Conservation (phyloP, 2,113 vertebrate genomes). For the Charina bottae region DNA sequence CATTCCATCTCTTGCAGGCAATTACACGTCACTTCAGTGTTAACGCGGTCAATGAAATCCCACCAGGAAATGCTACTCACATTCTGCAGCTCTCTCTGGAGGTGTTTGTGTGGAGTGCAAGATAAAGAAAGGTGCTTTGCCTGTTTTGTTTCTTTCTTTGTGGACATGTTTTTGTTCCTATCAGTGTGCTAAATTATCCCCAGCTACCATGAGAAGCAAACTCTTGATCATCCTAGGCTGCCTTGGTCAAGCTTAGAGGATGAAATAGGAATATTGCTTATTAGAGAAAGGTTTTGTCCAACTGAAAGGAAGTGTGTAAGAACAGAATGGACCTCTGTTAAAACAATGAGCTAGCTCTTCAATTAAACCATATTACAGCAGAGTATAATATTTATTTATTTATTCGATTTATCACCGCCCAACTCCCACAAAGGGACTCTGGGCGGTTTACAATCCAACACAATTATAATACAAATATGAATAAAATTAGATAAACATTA, state of each 20-base stretch:
- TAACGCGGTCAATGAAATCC: constrained; percentile 45
- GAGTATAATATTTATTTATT: constrained; percentile 35
- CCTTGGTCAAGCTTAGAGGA: constrained; percentile 6
- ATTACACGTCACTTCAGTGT: constrained; percentile 43
- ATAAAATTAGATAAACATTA: too few relatives aligned
- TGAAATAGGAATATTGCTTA: constrained; percentile 19
- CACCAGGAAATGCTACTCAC: constrained; percentile 13
- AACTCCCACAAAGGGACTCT: too few relatives aligned
- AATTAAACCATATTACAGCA: constrained; percentile 43
- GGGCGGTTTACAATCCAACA: too few relatives aligned
- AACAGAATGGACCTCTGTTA: neutral
- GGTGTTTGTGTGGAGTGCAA: neutral
- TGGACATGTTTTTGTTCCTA: fast-evolving
- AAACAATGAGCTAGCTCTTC: constrained; percentile 33
- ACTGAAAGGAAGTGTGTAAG: constrained; percentile 25
- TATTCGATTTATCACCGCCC: too few relatives aligned
- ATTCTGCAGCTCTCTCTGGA: neutral
- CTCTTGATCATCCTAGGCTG: constrained; percentile 41
- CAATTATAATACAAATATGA: too few relatives aligned
- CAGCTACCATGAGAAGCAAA: constrained; percentile 7
- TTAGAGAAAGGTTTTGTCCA: constrained; percentile 3
- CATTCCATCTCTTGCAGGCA: constrained; percentile 26
- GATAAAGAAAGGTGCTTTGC: constrained; percentile 12
- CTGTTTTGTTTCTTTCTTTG: neutral
- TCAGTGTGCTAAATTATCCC: constrained; percentile 45